Base-by-base conservation (phyloP, 2,113 vertebrate genomes). In the Megaleporinus macrocephalus region DNA sequence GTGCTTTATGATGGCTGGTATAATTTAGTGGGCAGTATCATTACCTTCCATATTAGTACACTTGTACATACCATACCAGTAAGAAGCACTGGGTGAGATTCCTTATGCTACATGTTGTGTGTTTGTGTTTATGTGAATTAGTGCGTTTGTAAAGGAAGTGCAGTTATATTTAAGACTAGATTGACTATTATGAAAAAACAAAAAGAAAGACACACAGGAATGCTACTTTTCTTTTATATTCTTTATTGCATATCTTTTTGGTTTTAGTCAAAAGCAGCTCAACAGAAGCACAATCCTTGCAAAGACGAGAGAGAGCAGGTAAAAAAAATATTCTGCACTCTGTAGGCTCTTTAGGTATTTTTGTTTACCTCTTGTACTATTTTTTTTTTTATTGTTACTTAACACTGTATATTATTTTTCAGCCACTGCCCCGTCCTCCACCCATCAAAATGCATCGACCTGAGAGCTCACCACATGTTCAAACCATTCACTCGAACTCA, bases 271-370 rank as follows among this genome's bases (percentile, higher is more conserved):
- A 84, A 84, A 76, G 59, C 59, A 57, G 51, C 62, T 55, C 53
- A 55, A 22, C 22, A 47, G n/a, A 87, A 78, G 80, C n/a, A 61
- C 27, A 73, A 18, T 33, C 55, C 53, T n/a, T 79, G 82, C 33
- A 89, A 83, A 86, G 81, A 89, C 63, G 79, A 76, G 61, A 80
- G 88, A 79, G 3, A 59, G 44, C 70, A 49, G 84, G 91, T 93
- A 80, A 75, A 53, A 7, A 55, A 59, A 6, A 70, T 70, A 22
- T 70, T n/a, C n/a, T 44, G 26, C 53, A 57, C 20, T 55, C 53
- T 55, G n/a, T n/a, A n/a, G n/a, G n/a, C n/a, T 53, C 16, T 53
- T 18, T 10, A 22, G n/a, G 24, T 41, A 41, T n/a, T n/a, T 24
- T 24, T 26, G 55, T 61, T 26, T 12, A 44, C 5, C 41, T 11